A percentile compares a stretch with the other conserved stretches of the same genome.
These are phyloP conservation scores for Maconellicoccus hirsutus DNA, from an alignment of 1,140 invertebrate genomes.

Conservation along the genomic window DNA sequence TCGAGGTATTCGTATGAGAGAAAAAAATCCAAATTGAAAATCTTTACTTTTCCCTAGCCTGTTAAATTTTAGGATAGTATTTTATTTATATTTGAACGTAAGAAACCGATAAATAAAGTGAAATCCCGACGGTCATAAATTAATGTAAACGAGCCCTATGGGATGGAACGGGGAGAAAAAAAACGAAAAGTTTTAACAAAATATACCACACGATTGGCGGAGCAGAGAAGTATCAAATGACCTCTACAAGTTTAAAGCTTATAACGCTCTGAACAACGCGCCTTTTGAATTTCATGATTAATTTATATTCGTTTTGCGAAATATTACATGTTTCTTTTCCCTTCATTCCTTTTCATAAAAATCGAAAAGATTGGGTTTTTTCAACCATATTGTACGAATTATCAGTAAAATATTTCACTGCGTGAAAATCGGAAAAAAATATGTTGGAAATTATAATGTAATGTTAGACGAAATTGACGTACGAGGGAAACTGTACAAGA, in stretches of 20 bases:
- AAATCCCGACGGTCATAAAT: slow-evolving; percentile 17
- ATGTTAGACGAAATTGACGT: background rate
- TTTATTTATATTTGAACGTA: background rate
- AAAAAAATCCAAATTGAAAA: background rate
- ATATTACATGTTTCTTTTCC: background rate
- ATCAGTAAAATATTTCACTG: no score
- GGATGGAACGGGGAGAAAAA: background rate
- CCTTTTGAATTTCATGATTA: slow-evolving; percentile 18
- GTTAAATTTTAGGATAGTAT: background rate
- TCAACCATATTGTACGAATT: no score
- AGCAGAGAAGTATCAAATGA: background rate
- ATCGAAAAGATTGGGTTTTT: no score
- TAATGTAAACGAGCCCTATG: slow-evolving; percentile 12
- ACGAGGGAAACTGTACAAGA: background rate
- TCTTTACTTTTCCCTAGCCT: background rate
- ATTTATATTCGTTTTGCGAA: slow-evolving; percentile 6
- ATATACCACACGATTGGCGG: background rate
- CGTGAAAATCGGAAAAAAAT: background rate
- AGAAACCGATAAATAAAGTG: slow-evolving; percentile 4
- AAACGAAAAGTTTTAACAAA: slow-evolving; percentile 3
- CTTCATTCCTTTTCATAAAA: no score
- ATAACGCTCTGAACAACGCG: background rate
- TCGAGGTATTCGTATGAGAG: background rate
- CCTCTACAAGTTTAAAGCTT: background rate
- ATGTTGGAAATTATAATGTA: slow-evolving; percentile 11